Evolutionary conservation across 2,113 vertebrate species (phyloP), one percentile per base, ranked within the genome.

Genomic region (Mastomys natalensis): DNA sequence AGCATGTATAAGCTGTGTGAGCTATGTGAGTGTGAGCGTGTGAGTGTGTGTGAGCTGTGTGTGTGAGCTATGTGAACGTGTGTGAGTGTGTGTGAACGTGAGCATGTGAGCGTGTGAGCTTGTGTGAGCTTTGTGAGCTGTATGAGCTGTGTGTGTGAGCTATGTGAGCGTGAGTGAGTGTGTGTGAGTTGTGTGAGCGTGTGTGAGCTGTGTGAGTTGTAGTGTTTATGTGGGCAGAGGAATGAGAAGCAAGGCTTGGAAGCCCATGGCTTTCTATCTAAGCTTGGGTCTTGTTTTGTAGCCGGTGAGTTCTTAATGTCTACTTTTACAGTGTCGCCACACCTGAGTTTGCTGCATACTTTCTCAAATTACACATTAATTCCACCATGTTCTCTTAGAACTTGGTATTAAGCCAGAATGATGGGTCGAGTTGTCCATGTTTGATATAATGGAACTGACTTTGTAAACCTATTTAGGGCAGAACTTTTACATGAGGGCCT

Each of bases 381-480:
- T 78, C 51, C 21, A 29, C 87, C 31, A 15, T 17, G 29, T 2
- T 77, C 81, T 74, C 66, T 86, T 45, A 72, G 60, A 48, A 37
- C 60, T 91, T 16, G 62, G 0, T 88, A 5, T 51, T 64, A 77
- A 91, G 12, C 53, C 16, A 53, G 45, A 90, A 37, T 74, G 43
- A 24, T 58, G 4, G 19, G 13, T 45, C 17, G n/a, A 43, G 29
- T 94, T 64, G 5, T 70, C 45, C 11, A 10, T 24, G 21, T 87
- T 24, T 53, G 21, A n/a, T 40, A 24, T 34, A 53, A 34, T 58
- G 8, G 48, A 40, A 66, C 24, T 91, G 26, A 80, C 16, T 90
- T 93, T 78, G 74, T 74, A 82, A 82, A 81, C n/a, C 58, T 88
- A 10, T 74, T 86, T n/a, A 85, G 29, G 29, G 24, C 60, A 90